Percentiles rank a stretch among this genome's conserved stretches.
Conservation (phyloP, 2,113 vertebrate species). For the Glaucidium brasilianum region DNA sequence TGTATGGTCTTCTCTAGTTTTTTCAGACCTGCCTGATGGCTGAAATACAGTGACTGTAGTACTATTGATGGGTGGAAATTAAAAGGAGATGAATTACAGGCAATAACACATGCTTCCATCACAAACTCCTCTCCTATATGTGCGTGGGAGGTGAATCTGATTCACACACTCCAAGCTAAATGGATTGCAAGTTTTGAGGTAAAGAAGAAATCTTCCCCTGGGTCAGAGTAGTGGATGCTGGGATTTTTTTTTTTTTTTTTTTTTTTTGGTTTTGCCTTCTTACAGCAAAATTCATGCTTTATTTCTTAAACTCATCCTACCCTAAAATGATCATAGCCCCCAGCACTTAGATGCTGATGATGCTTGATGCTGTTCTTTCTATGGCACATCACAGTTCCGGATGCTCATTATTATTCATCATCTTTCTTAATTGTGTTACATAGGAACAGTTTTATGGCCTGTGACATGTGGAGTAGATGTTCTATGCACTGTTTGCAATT, state of each 20-base stretch:
- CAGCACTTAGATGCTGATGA: background rate
- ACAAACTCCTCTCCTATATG: background rate
- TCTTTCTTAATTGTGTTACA: conserved; percentile 12
- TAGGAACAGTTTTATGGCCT: conserved; percentile 26
- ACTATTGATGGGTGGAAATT: background rate
- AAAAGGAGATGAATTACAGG: background rate
- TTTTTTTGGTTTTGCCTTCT: background rate
- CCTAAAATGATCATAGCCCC: background rate
- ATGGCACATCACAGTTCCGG: background rate
- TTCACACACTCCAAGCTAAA: background rate
- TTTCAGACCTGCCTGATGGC: background rate
- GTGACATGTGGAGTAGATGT: conserved; percentile 56
- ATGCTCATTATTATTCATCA: conserved; percentile 4
- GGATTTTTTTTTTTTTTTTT: background rate
- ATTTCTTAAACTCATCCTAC: background rate
- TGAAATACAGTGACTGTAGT: background rate
- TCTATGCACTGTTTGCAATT: conserved; percentile 51
- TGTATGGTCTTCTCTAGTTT: background rate
- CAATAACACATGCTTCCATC: background rate
- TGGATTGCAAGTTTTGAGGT: background rate
- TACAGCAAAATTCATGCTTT: background rate
- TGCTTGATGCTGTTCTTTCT: background rate
- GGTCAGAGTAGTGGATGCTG: background rate
- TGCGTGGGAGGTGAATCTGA: background rate
- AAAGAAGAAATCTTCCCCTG: background rate